phyloP scores from a whole-genome alignment of 2,888 invertebrate species.

The Amorpha juglandis region DNA sequence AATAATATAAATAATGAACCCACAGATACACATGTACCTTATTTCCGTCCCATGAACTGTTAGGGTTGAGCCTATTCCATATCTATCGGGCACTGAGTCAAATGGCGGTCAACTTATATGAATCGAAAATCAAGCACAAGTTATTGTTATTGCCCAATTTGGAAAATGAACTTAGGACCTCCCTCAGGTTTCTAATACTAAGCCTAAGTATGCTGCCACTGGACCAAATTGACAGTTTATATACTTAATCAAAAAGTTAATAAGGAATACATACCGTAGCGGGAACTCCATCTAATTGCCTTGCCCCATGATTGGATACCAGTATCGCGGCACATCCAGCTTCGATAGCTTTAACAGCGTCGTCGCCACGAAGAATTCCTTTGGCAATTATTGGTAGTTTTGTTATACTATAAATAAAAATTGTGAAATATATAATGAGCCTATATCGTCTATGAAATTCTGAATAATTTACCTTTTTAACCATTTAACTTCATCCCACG shows the following conservation, averaged over 20 bases:
- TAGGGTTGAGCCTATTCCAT: too few relatives aligned
- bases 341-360: conserved; percentile 90
- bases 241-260: neutral
- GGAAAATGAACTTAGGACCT: too few relatives aligned
- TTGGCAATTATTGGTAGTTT: conserved; percentile 92
- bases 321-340: conserved; percentile 91
- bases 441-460: neutral
- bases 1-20: too few relatives aligned
- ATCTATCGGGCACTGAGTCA: too few relatives aligned
- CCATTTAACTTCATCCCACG: conserved; percentile 96
- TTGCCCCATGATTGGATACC: conserved; percentile 97
- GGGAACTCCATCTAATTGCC: conserved; percentile 94
- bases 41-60: too few relatives aligned
- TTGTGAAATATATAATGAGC: neutral
- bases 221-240: too few relatives aligned
- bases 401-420: conserved; percentile 83
- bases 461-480: conserved; percentile 84
- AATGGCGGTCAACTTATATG: too few relatives aligned
- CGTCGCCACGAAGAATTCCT: conserved; percentile 93
- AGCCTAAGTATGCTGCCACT: too few relatives aligned
- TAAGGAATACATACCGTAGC: conserved; percentile 86
- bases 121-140: too few relatives aligned
- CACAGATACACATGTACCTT: too few relatives aligned
- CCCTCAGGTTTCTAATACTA: too few relatives aligned
- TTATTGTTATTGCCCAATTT: too few relatives aligned